Base-by-base conservation (phyloP, 2,797 vertebrate species). In the Erethizon dorsatum region DNA sequence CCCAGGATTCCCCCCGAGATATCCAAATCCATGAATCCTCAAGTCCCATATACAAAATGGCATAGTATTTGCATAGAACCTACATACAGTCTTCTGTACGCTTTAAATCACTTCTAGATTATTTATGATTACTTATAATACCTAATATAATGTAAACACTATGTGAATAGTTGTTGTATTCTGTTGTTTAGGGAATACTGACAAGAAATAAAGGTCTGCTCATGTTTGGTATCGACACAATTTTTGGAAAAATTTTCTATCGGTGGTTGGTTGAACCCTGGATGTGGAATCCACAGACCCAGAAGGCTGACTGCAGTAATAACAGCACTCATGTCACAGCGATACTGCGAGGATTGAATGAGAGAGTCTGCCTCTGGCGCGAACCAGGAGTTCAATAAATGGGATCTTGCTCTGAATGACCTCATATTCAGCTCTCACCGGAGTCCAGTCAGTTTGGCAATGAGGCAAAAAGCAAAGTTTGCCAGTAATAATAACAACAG, bases 271-370 rank as follows among this genome's bases (percentile, higher is more conserved):
- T 33, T 88, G 54, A 59, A 47, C 41, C 28, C 1, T 15, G 2
- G 54, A 33, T 24, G 54, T 47, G 69, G 18, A 59, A 31, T 17
- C 28, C 28, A 13, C 5, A 12, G 86, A 47, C 18, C 10, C 33
- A 50, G 67, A 59, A 47, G 37, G 54, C 50, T 1, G 4, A 14
- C 28, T 15, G 28, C 10, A 20, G 26, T 75, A 33, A 61, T 33
- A 59, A 56, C 6, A 37, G 56, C 31, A 11, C 28, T 47, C 41
- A 37, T 0, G 0, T 67, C 12, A 26, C 0, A 22, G 15, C 28
- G 56, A 41, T 52, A 33, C 0, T 6, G 9, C 33, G 41, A 61
- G 61, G n/a, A 37, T 37, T 6, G 12, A 17, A 59, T 14, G 41
- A 65, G 61, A 10, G 12, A 2, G 2, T 69, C 50, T 26, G 41